Conservation (phyloP, 64 coral and sea anemone genomes). For the Stylophora pistillata region DNA sequence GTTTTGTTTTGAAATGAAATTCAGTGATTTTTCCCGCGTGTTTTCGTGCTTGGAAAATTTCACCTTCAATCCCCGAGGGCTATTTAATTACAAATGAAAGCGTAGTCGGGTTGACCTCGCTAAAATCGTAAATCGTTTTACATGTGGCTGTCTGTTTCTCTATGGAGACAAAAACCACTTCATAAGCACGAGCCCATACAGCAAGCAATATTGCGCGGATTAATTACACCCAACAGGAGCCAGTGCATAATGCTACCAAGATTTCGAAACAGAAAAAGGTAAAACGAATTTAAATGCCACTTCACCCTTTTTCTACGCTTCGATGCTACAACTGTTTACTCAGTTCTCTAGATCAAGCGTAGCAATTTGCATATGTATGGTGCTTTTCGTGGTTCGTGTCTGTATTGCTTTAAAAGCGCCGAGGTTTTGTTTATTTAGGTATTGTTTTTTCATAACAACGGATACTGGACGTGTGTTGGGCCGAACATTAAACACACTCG, state of each 20-base stretch:
- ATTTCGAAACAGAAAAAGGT: background rate
- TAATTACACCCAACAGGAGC: background rate
- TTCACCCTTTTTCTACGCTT: conserved; percentile 17
- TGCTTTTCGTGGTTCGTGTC: background rate
- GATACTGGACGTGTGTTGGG: background rate
- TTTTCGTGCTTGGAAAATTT: background rate
- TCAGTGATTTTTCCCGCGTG: conserved; percentile 4
- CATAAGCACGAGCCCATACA: background rate
- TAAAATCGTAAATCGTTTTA: background rate
- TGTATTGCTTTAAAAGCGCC: background rate
- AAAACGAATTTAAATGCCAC: conserved; percentile 4
- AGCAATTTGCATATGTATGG: conserved; percentile 21
- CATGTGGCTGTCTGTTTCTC: background rate
- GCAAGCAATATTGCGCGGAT: background rate
- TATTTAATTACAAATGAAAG: background rate
- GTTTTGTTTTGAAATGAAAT: background rate
- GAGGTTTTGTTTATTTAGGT: background rate
- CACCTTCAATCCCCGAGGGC: background rate
- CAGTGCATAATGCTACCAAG: background rate
- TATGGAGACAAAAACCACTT: conserved; percentile 25
- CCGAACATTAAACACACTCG: background rate
- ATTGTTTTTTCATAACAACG: background rate
- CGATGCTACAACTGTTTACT: conserved; percentile 25
- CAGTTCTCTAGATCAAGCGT: conserved; percentile 7
- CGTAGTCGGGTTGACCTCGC: background rate